phyloP scores from a whole-genome alignment of 2,797 vertebrate genomes.

The Hafferia zeledoni region DNA sequence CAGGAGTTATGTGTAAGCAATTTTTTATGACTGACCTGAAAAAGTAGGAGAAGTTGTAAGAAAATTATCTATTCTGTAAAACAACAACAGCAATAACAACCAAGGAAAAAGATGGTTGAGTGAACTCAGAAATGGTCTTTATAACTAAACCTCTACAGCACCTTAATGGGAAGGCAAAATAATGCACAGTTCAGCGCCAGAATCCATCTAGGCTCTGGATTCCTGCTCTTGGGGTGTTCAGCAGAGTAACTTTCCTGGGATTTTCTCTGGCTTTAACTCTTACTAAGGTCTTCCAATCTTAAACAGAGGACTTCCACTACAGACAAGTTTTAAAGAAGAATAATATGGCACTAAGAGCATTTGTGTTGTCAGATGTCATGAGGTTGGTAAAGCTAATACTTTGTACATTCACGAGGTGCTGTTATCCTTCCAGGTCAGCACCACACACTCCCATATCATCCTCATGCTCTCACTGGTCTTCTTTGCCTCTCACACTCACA shows the following conservation, averaged over 20 bases:
- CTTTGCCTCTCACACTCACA: neutral
- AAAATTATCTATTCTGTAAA: neutral
- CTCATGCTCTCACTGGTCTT: neutral
- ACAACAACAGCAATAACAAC: neutral
- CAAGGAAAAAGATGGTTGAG: neutral
- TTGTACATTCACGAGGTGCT: neutral
- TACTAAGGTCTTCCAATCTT: neutral
- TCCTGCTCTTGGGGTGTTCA: neutral
- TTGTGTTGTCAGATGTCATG: neutral
- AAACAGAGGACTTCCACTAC: neutral
- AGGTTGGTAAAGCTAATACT: neutral
- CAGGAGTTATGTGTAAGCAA: neutral
- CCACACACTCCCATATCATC: neutral
- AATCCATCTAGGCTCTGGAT: neutral
- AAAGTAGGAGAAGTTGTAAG: neutral
- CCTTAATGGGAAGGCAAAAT: neutral
- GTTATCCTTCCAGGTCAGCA: neutral
- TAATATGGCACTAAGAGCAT: neutral
- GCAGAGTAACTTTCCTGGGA: neutral
- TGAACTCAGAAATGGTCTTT: neutral
- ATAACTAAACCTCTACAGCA: neutral
- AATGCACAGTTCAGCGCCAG: neutral
- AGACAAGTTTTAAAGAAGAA: neutral
- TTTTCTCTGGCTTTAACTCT: neutral
- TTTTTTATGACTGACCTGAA: neutral